phyloP scores from a whole-genome alignment of 2,113 vertebrate genomes.

The Indri indri region DNA sequence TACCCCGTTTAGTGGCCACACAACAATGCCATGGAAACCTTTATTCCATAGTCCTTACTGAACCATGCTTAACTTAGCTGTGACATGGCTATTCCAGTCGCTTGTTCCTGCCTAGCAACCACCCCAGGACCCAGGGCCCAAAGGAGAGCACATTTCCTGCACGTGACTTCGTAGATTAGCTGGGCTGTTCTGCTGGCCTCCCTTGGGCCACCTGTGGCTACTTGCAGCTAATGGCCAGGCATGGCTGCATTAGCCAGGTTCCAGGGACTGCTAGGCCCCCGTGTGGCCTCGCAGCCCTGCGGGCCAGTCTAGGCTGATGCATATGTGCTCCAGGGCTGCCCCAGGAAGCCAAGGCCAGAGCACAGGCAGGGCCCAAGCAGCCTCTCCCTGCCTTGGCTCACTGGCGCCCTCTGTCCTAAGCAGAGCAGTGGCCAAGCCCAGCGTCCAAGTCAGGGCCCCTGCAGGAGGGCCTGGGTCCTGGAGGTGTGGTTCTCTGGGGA shows the following conservation, averaged over 20 bases:
- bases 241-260: background rate
- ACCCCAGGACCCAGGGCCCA: background rate
- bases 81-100: rapidly evolving
- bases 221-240: background rate
- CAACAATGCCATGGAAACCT: background rate
- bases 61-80: background rate
- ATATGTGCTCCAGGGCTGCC: rapidly evolving
- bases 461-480: background rate
- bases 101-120: too few relatives aligned
- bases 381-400: background rate
- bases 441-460: rapidly evolving
- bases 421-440: too few relatives aligned
- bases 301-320: background rate
- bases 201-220: rapidly evolving
- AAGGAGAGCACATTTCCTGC: rapidly evolving
- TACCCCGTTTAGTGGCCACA: background rate
- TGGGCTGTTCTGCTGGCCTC: rapidly evolving
- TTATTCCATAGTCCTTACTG: rapidly evolving
- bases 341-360: background rate
- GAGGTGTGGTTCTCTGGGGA: too few relatives aligned
- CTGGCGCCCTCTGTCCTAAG: background rate
- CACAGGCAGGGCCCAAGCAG: background rate
- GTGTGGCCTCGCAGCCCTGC: background rate
- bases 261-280: too few relatives aligned
- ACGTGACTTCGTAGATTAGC: rapidly evolving